Percentiles rank a stretch among this genome's conserved stretches.
phyloP scores from a whole-genome alignment of 2,888 invertebrate genomes.

The Agrenia bidenticulata region DNA sequence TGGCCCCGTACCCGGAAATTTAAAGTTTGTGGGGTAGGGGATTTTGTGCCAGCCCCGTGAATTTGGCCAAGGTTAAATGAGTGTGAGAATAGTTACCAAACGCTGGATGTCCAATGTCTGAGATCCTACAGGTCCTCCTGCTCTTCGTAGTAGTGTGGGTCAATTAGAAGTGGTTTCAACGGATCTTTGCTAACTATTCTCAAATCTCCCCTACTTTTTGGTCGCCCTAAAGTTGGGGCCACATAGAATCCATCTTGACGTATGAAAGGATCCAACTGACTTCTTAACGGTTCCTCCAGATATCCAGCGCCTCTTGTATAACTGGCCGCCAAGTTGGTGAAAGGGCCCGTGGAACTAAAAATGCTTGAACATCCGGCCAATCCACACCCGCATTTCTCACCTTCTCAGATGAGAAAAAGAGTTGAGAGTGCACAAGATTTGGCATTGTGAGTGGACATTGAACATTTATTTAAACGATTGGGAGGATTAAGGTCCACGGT shows the following conservation, averaged over 20 bases:
- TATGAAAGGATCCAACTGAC: neutral
- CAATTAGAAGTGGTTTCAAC: neutral
- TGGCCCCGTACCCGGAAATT: too few species aligned
- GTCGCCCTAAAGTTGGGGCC: slow-evolving; percentile 1
- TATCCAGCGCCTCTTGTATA: neutral
- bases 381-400: neutral
- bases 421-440: slow-evolving; percentile 12
- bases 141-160: slow-evolving; percentile 25
- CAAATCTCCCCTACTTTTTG: slow-evolving; percentile 21
- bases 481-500: neutral
- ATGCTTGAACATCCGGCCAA: slow-evolving; percentile 28
- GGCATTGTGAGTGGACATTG: slow-evolving; percentile 15
- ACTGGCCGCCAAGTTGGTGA: neutral
- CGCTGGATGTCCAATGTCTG: slow-evolving; percentile 14
- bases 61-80: too few species aligned
- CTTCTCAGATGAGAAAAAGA: neutral
- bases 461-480: neutral
- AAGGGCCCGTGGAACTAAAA: slow-evolving; percentile 6
- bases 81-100: too few species aligned
- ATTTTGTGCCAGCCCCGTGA: too few species aligned
- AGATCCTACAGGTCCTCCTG: slow-evolving; percentile 26
- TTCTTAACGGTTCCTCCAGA: neutral
- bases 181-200: slow-evolving; percentile 18
- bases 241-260: neutral
- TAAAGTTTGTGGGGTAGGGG: too few species aligned